Evolutionary conservation across 1,140 invertebrate genomes (phyloP), one percentile per base, ranked within the genome.

Genomic region (Microplitis mediator): DNA sequence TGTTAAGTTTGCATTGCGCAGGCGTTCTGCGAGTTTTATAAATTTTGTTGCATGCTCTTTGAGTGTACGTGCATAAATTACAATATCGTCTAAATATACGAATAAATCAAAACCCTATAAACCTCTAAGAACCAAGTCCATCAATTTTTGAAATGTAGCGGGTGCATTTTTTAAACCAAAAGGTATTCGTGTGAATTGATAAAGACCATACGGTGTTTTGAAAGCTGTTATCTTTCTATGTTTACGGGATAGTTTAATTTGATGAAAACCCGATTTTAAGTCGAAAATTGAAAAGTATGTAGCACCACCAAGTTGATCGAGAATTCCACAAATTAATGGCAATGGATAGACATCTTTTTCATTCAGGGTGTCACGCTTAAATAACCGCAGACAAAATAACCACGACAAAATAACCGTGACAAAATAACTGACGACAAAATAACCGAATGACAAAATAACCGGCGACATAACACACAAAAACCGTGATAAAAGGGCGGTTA

Each of bases 271-370:
- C 14, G 62, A 64, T n/a, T 34, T 35, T 13, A 64, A 16, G 6
- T 64, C 34, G 4, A 45, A 16, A n/a, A 58, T 75, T 0, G 80
- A 77, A 69, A 89, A 88, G 56, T 78, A 81, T 50, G 74, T 74
- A 4, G 80, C 73, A 2, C 78, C 78, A 13, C 76, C 77, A 45
- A 89, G 58, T 9, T 72, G 71, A 68, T 85, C 81, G 8, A 90
- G 74, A 16, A 78, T 83, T 11, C 87, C 83, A 16, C 85, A 81
- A 13, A 89, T 85, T 6, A 80, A 77, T 11, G 88, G 88, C 6
- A 90, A 67, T 1, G 89, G 89, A 75, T 80, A 89, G 31, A 71
- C 71, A 69, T 89, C 85, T 61, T 75, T 60, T n/a, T n/a, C n/a
- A n/a, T n/a, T n/a, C n/a, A n/a, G n/a, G n/a, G n/a, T n/a, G n/a